These are phyloP conservation scores for Hofmannophila pseudospretella DNA, from an alignment of 2,888 invertebrate species.

Conservation along the genomic window DNA sequence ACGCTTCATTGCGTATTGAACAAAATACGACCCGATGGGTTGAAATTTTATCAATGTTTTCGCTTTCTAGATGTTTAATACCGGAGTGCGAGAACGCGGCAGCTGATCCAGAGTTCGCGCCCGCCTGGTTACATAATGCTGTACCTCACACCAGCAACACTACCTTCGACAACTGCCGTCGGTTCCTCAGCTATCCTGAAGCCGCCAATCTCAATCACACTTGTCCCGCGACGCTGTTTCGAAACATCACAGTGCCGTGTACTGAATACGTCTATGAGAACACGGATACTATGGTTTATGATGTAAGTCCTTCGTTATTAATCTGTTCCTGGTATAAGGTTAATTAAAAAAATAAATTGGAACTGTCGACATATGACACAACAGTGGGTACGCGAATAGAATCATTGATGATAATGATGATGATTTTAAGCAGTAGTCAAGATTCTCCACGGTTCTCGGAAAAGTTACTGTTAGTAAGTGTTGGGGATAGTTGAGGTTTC, in stretches of 20 bases:
- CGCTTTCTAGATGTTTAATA: constrained; percentile 42
- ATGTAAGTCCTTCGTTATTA: constrained; percentile 41
- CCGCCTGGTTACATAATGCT: constrained; percentile 63
- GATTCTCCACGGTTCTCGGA: no score
- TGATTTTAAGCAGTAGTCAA: no score
- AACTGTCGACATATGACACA: no score
- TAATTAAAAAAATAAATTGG: no score
- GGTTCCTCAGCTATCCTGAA: constrained; percentile 33
- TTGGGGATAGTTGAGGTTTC: no score
- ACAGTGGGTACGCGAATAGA: no score
- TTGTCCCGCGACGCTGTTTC: constrained; percentile 47
- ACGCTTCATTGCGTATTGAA: no score
- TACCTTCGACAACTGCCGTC: constrained; percentile 58
- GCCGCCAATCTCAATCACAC: constrained; percentile 5
- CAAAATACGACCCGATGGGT: no score
- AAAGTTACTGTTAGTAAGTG: no score
- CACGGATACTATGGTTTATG: constrained; percentile 51
- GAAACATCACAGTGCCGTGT: constrained; percentile 25
- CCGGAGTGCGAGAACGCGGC: constrained; percentile 40
- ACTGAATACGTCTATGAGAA: constrained; percentile 45
- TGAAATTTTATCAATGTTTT: no score
- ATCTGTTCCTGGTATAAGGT: no score
- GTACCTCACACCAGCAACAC: constrained; percentile 41
- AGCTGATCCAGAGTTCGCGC: constrained; percentile 35
- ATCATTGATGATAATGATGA: no score